A percentile compares a stretch with the other conserved stretches of the same genome.
phyloP scores from a whole-genome alignment of 2,888 invertebrate species.

The Bombyx huttoni region DNA sequence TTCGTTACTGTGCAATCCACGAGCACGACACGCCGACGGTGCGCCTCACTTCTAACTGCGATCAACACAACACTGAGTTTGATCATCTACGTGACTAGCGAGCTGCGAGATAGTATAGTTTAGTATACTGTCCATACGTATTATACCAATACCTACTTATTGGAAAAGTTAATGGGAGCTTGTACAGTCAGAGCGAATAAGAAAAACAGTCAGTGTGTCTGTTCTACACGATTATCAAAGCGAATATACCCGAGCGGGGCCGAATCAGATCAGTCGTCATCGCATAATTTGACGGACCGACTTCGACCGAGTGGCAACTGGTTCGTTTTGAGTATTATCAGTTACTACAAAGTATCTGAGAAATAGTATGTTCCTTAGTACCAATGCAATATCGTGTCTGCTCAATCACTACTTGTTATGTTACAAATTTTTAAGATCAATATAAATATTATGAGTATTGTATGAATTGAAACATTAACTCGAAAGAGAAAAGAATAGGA shows the following conservation, averaged over 20 bases:
- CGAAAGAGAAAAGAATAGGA: no score
- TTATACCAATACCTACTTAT: neutral
- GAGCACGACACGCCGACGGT: slow-evolving; percentile 19
- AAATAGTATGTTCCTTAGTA: no score
- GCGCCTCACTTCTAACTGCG: slow-evolving; percentile 22
- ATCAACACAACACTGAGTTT: slow-evolving; percentile 21
- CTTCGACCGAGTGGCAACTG: no score
- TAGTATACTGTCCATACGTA: neutral
- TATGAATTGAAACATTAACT: no score
- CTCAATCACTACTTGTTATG: no score
- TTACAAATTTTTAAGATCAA: no score
- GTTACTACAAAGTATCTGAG: no score
- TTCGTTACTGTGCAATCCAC: slow-evolving; percentile 4
- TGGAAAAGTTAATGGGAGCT: neutral
- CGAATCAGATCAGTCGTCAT: neutral
- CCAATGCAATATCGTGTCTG: no score
- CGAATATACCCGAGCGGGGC: neutral
- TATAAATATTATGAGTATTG: no score
- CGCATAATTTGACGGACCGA: no score
- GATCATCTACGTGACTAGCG: slow-evolving; percentile 8
- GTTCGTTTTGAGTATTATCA: no score
- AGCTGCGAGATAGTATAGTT: neutral
- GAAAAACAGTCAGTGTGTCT: neutral
- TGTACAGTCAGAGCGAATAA: neutral
- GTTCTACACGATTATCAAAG: neutral